A percentile compares a stretch with the other conserved stretches of the same genome.
Conservation (phyloP, 2,888 invertebrate species). For the Dinocampus coccinellae region DNA sequence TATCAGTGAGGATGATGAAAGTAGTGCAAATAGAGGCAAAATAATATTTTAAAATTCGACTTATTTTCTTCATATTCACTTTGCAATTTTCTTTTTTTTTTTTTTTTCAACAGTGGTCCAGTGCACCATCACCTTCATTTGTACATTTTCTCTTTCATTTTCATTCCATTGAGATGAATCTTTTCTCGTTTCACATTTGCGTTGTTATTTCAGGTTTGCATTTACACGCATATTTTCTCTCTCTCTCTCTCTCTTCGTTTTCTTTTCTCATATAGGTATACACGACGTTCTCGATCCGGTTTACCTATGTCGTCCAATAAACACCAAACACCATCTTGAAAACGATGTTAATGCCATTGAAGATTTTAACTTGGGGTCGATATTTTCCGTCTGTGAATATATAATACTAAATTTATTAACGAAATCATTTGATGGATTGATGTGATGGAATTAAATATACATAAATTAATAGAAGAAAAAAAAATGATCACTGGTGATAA, state of each 20-base stretch:
- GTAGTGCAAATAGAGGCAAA: neutral
- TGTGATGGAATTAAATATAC: neutral
- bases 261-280: conserved; percentile 23
- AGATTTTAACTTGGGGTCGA: neutral
- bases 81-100: neutral
- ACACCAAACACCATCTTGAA: conserved; percentile 54
- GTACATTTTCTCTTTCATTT: conserved; percentile 58
- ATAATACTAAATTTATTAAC: conserved; percentile 2
- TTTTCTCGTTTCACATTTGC: conserved; percentile 43
- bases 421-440: conserved; percentile 7
- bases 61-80: neutral
- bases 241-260: conserved; percentile 33
- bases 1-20: neutral
- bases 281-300: conserved; percentile 59
- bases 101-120: conserved; percentile 13
- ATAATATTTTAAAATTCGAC: too few relatives aligned
- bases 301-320: conserved; percentile 67
- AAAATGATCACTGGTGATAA: neutral
- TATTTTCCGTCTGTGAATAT: neutral
- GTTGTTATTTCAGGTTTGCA: too few relatives aligned
- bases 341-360: conserved; percentile 43
- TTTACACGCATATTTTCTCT: conserved; percentile 2
- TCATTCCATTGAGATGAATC: conserved; percentile 61
- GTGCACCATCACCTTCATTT: neutral
- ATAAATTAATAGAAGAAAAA: neutral